A percentile compares a stretch with the other conserved stretches of the same genome.
Conservation (phyloP, 2,888 invertebrate species). For the Lamellibrachia satsuma region DNA sequence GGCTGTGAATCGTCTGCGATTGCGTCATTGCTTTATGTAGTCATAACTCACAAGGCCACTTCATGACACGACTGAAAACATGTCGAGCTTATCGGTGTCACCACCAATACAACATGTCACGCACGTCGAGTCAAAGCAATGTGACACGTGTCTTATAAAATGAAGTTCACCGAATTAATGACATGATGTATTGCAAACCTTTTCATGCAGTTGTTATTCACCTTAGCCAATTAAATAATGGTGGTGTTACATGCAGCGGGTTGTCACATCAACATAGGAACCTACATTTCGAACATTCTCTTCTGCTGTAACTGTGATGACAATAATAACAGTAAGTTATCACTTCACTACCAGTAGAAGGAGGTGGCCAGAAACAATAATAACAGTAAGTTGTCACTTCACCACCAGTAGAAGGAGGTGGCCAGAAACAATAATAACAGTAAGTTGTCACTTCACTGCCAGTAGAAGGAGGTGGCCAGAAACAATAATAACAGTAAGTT, state of each 20-base stretch:
- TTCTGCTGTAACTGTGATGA: no score
- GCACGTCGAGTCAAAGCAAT: neutral
- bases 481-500: no score
- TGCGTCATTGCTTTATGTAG: constrained; percentile 12
- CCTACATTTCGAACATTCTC: neutral
- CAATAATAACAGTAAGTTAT: no score
- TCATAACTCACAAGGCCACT: neutral
- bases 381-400: no score
- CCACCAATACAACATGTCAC: neutral
- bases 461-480: no score
- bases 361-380: no score
- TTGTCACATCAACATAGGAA: neutral
- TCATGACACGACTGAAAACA: neutral
- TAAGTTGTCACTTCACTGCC: no score
- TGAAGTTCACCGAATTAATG: neutral
- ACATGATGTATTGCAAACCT: neutral
- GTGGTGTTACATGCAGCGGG: neutral
- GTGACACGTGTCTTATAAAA: no score
- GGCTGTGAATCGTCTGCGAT: neutral
- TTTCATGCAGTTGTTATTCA: neutral
- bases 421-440: no score
- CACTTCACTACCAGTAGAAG: no score
- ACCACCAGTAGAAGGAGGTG: no score
- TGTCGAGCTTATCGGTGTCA: neutral
- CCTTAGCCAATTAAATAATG: neutral